Evolutionary conservation across 2,113 vertebrate species (phyloP), one percentile per base, ranked within the genome.

Genomic region (Harpagus bidentatus): DNA sequence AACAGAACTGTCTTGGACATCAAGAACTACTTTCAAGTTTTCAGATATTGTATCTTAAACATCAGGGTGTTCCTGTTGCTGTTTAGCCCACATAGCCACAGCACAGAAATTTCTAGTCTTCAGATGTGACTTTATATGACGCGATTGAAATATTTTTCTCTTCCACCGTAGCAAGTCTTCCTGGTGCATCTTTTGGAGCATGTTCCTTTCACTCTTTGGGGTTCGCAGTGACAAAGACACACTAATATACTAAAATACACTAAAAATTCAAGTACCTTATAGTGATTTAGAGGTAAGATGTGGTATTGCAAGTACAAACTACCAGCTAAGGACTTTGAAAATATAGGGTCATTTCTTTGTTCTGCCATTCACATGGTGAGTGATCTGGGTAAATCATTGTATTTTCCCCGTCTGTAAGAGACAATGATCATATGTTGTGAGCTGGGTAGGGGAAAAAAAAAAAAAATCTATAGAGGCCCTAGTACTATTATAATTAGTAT

Each of bases 11-110:
- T 52, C 71, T 92, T 71, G 78, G 72, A 80, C 55, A 92, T 90
- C 78, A 82, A 58, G 67, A 86, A 21, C 29, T 77, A 42, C 89
- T 96, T 93, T 71, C 25, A 95, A 91, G 43, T 93, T 79, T 96
- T 81, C 40, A 82, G 66, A 73, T 45, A 13, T 0, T 61, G 2
- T 61, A 40, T 62, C 53, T 66, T 47, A 40, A 43, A 28, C 0
- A 0, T 86, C 70, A 84, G 50, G 38, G 31, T 79, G 34, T 17
- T 83, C 40, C 74, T 74, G 52, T 32, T 78, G 59, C 19, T 78
- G 10, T 67, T 88, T 34, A 83, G 29, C 15, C 18, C 25, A 6
- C 2, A 3, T 31, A 48, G 32, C 13, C 43, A 47, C 7, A 34
- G 26, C 42, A 43, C 2, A 83, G 84, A 77, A 78, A 25, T 63